These are phyloP conservation scores for Margarornis squamiger DNA, from an alignment of 2,797 vertebrate species.

Conservation along the genomic window DNA sequence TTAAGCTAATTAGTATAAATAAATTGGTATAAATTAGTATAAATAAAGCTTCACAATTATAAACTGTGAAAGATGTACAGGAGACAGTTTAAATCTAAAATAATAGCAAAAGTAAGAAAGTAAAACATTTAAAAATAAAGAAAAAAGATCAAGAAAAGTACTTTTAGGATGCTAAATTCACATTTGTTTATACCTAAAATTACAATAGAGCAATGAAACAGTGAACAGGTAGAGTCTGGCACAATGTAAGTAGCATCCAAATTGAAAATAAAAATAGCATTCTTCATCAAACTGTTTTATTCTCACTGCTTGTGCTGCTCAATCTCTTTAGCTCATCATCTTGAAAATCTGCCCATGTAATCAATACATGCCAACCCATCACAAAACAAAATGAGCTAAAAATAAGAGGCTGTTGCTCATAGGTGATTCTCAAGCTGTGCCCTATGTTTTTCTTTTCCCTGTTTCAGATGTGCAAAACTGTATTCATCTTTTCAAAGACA, in stretches of 20 bases:
- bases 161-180: not conserved
- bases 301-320: not conserved
- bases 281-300: not conserved
- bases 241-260: not conserved
- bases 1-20: not conserved
- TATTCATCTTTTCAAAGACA: not conserved
- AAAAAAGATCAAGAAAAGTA: not conserved
- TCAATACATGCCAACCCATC: constrained; percentile 18
- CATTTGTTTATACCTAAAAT: not conserved
- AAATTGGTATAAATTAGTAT: not conserved
- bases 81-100: not conserved
- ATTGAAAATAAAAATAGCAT: not conserved
- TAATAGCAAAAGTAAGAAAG: not conserved
- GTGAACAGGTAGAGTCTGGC: not conserved
- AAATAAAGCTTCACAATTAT: not conserved
- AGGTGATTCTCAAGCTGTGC: constrained; percentile 37
- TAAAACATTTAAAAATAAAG: not conserved
- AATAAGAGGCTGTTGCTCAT: constrained; percentile 21
- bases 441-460: not conserved
- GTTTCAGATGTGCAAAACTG: not conserved
- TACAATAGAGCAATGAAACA: not conserved
- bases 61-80: not conserved
- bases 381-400: constrained; percentile 7
- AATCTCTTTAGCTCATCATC: not conserved
- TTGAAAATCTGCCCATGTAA: not conserved